Evolutionary conservation across 2,888 invertebrate species (phyloP).

Genomic region (Seira ritae): DNA sequence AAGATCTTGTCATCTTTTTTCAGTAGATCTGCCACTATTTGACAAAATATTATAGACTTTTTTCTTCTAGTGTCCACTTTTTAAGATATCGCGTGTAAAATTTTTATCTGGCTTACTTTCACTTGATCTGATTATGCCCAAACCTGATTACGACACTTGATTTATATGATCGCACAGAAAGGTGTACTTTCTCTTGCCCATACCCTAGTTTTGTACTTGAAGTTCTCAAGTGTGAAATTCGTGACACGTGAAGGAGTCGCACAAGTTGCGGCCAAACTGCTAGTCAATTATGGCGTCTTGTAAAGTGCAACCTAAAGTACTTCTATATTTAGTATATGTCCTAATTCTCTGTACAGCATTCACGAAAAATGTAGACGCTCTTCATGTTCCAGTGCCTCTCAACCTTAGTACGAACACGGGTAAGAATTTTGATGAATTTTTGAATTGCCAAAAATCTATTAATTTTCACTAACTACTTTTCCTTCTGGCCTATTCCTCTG

Average conservation of each 20-base stretch:
- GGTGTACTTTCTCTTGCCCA: slow-evolving; percentile 3
- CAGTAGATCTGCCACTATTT: slow-evolving; percentile 15
- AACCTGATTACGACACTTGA: background rate
- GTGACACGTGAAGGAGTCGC: slow-evolving; percentile 24
- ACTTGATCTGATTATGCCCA: background rate
- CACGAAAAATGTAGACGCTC: slow-evolving; percentile 30
- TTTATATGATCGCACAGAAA: slow-evolving; percentile 15
- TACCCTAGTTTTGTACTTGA: background rate
- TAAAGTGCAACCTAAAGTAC: slow-evolving; percentile 36
- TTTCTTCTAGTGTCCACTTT: no score
- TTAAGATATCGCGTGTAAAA: background rate
- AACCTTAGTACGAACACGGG: slow-evolving; percentile 48
- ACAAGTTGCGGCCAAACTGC: slow-evolving; percentile 8
- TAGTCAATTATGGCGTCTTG: slow-evolving; percentile 43
- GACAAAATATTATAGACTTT: background rate
- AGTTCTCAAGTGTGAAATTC: slow-evolving; percentile 13
- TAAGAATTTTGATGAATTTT: slow-evolving; percentile 27
- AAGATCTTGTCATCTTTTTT: slow-evolving; percentile 1
- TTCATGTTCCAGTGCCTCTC: slow-evolving; percentile 61
- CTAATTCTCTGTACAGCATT: slow-evolving; percentile 30
- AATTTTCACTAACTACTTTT: no score
- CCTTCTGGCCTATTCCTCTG: no score
- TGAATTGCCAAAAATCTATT: no score
- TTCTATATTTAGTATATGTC: slow-evolving; percentile 42
- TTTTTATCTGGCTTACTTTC: slow-evolving; percentile 4